These are phyloP conservation scores for Bungarus multicinctus DNA, from an alignment of 2,113 vertebrate species.

Conservation along the genomic window DNA sequence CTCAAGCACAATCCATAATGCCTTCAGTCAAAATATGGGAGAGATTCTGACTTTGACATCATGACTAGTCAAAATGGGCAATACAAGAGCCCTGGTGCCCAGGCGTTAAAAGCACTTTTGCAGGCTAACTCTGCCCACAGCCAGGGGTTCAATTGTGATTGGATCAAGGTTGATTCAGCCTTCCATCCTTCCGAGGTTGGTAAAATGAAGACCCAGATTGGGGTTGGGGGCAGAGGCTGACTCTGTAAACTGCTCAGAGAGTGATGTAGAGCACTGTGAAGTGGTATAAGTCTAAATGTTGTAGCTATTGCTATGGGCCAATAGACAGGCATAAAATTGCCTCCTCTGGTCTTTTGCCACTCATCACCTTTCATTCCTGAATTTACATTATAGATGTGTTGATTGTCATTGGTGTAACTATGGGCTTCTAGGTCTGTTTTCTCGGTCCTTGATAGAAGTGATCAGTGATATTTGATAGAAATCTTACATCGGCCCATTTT, in stretches of 20 bases:
- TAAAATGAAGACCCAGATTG: neutral
- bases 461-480: neutral
- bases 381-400: neutral
- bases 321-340: neutral
- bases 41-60: neutral
- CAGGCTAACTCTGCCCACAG: neutral
- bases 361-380: neutral
- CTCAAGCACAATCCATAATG: neutral
- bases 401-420: neutral
- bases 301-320: neutral
- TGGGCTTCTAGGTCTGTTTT: neutral
- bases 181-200: neutral
- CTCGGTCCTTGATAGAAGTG: neutral
- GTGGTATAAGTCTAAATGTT: neutral
- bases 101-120: neutral
- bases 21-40: neutral
- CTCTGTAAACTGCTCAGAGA: neutral
- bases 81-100: neutral
- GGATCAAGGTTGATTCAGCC: neutral
- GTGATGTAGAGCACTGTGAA: neutral
- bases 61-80: neutral
- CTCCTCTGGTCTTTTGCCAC: neutral
- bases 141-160: neutral
- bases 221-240: neutral
- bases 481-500: neutral